These are phyloP conservation scores for Ginglymostoma cirratum DNA, from an alignment of 2,113 vertebrate species.

Conservation along the genomic window DNA sequence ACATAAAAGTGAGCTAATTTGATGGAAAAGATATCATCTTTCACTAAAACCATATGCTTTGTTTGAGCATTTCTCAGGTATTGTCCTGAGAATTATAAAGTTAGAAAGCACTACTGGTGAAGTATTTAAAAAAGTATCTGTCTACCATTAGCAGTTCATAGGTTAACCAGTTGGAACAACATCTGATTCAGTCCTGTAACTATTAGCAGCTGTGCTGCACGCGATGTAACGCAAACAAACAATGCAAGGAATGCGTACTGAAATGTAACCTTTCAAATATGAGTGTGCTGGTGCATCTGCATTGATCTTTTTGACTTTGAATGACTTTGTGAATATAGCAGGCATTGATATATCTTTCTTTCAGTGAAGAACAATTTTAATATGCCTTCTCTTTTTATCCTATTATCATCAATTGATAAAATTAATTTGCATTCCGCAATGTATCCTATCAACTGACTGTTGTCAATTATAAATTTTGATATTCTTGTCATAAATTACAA, in stretches of 20 bases:
- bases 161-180: constrained; percentile 20
- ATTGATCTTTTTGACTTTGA: not conserved
- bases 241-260: not conserved
- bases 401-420: not conserved
- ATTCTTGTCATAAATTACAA: not conserved
- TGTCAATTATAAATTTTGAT: not conserved
- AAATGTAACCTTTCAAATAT: not conserved
- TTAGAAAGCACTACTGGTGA: not conserved
- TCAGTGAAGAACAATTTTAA: not conserved
- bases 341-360: not conserved
- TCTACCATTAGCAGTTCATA: not conserved
- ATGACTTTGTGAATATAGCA: not conserved
- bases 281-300: not conserved
- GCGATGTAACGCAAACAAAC: constrained; percentile 6
- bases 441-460: not conserved
- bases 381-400: not conserved
- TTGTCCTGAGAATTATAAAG: constrained; percentile 29
- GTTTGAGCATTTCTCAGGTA: not conserved
- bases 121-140: not conserved
- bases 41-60: not conserved
- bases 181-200: constrained; percentile 2
- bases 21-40: not conserved
- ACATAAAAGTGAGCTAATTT: not conserved
- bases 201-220: not conserved
- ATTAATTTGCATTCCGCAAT: not conserved